Base-by-base conservation (phyloP, 2,888 invertebrate genomes). In the Selenia dentaria region DNA sequence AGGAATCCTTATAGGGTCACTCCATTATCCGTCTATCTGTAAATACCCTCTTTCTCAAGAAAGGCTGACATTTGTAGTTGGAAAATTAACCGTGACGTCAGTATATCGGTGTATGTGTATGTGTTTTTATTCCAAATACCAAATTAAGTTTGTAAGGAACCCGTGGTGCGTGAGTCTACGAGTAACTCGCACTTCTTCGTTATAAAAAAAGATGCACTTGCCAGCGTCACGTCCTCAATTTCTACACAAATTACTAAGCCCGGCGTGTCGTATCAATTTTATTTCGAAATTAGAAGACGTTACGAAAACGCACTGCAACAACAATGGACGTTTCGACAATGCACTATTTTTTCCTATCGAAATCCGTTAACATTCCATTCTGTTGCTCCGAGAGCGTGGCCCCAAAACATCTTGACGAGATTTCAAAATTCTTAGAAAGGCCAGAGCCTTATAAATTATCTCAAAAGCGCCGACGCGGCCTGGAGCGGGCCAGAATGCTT, bases 361-460 rank as follows among this genome's bases (percentile, higher is more conserved):
- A 83, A 79, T 85, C 89, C 89, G 89, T 89, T 89, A 59, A 85
- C 87, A 88, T 90, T 89, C 88, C 89, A 83, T 80, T 80, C 80
- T 75, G 68, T 71, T 74, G 72, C 81, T 72, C 73, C 70, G 74
- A 71, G 69, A 67, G 59, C 62, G 51, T 41, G 56, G 70, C 62
- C 70, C 64, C 72, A 63, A 78, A 79, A 79, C 79, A 80, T 82
- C 86, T 81, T 74, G 70, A 68, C 73, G 79, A 84, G 86, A 89
- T 90, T 90, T 89, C 86, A 87, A 85, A 89, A 90, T 89, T 89
- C 89, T 79, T 74, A 83, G 89, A 89, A 89, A 87, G 88, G 88
- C n/a, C 79, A 83, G 75, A 82, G 81, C 86, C 88, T 89, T 88
- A 88, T 89, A 89, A 89, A 89, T 88, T 87, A 88, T 90, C 85